Evolutionary conservation across 1,140 invertebrate genomes (phyloP), one percentile per base, ranked within the genome.

Genomic region (Drosophila sturtevanti): DNA sequence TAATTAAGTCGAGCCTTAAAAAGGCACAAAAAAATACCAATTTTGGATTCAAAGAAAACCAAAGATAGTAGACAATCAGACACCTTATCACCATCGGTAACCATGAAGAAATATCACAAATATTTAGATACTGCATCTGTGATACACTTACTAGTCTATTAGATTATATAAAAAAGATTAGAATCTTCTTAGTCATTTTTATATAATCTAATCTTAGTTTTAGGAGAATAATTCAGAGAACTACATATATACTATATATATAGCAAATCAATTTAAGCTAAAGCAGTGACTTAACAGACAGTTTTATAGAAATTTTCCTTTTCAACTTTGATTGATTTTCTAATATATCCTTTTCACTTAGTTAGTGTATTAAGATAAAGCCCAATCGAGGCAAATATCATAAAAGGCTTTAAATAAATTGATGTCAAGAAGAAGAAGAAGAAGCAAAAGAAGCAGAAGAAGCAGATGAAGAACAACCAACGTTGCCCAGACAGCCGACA

Each of bases 401-500:
- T 72, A 79, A 70, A 76, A 77, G 68, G 73, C 73, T 67, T 72
- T 79, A 63, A 76, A 79, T 79, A 79, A 79, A 79, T 79, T 75
- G 68, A 58, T 79, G 65, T 68, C 72, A 71, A 67, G 71, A 55
- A n/a, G n/a, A n/a, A n/a, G n/a, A n/a, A n/a, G 62, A 70, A 79
- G 60, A 48, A 12, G 34, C 24, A 34, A 37, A 60, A 52, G 27
- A 48, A 38, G 54, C n/a, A n/a, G 62, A 70, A 79, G 60, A 48
- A 12, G 34, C 24, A 34, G 41, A 60, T 58, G 27, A 48, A 38
- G 54, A 69, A 51, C 31, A 59, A 59, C 16, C 6, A 35, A 61
- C 48, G 51, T 62, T 55, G 63, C 61, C 60, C 24, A 52, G 22
- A 62, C 24, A 55, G 58, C 31, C 68, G 58, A 66, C 54, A 72